phyloP scores from a whole-genome alignment of 92 coral and sea anemone genomes.

The Actinostola sp. region DNA sequence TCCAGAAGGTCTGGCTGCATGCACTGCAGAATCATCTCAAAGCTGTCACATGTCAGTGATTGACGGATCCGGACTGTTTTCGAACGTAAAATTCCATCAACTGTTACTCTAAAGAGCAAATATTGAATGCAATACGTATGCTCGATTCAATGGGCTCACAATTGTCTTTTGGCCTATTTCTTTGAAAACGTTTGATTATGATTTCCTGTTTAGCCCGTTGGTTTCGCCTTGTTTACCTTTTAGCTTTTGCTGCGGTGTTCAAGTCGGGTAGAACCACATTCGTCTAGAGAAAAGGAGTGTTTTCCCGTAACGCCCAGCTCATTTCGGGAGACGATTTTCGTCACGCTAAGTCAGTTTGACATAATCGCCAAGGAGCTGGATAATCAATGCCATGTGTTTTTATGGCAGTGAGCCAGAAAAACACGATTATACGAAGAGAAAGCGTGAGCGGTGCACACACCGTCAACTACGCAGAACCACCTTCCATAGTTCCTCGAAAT shows the following conservation, averaged over 20 bases:
- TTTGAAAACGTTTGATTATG: slow-evolving; percentile 73
- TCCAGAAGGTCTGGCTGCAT: slow-evolving; percentile 11
- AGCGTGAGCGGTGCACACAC: slow-evolving; percentile 29
- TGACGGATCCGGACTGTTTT: background rate
- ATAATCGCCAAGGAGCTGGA: slow-evolving; percentile 25
- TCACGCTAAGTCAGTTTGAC: slow-evolving; percentile 43
- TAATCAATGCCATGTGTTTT: slow-evolving; percentile 94
- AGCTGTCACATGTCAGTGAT: slow-evolving; percentile 5
- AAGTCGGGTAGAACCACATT: background rate
- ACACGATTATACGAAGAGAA: slow-evolving; percentile 26
- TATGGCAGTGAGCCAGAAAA: slow-evolving; percentile 81
- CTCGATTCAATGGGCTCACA: slow-evolving; percentile 47
- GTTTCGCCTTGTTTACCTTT: slow-evolving; percentile 68
- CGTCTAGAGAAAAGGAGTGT: background rate
- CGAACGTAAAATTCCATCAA: slow-evolving; percentile 10
- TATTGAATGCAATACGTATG: slow-evolving; percentile 62
- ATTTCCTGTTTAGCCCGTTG: slow-evolving; percentile 89
- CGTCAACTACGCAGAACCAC: background rate
- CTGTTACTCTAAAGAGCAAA: slow-evolving; percentile 45
- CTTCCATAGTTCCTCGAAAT: background rate
- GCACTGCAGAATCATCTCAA: slow-evolving; percentile 18
- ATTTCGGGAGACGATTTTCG: slow-evolving; percentile 19
- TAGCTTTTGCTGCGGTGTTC: slow-evolving; percentile 10
- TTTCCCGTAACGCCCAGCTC: slow-evolving; percentile 45
- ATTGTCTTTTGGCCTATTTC: slow-evolving; percentile 61